These are phyloP conservation scores for Embiotoca jacksoni DNA, from an alignment of 2,113 vertebrate species.

Conservation along the genomic window DNA sequence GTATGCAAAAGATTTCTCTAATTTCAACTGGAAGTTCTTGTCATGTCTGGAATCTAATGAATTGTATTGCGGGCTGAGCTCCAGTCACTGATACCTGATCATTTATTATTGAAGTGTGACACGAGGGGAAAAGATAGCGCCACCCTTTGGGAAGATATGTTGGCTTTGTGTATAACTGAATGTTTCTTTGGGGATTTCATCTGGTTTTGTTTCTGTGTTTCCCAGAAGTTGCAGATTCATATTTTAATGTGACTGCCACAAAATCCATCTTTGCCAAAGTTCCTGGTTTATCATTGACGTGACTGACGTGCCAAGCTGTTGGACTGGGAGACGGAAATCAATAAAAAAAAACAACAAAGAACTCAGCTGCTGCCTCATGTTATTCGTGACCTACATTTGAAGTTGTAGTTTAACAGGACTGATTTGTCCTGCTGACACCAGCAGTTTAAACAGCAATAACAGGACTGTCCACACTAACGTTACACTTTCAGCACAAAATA, in stretches of 20 bases:
- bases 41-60: slow-evolving; percentile 24
- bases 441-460: background rate
- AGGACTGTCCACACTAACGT: background rate
- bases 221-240: slow-evolving; percentile 12
- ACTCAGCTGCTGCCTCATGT: slow-evolving; percentile 24
- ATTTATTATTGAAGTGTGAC: slow-evolving; percentile 10
- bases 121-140: background rate
- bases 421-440: slow-evolving; percentile 4
- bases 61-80: background rate
- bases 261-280: slow-evolving; percentile 63
- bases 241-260: background rate
- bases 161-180: slow-evolving; percentile 11
- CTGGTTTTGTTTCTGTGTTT: background rate
- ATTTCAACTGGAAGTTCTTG: slow-evolving; percentile 24
- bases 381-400: slow-evolving; percentile 24
- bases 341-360: slow-evolving; percentile 60
- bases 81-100: background rate
- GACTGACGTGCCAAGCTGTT: slow-evolving; percentile 49
- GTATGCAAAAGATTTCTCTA: background rate
- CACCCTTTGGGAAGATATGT: slow-evolving; percentile 2
- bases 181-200: slow-evolving; percentile 23
- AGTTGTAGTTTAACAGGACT: slow-evolving; percentile 13
- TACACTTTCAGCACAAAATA: background rate
- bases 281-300: slow-evolving; percentile 35
- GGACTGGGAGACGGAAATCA: slow-evolving; percentile 50